These are phyloP conservation scores for Acipenser ruthenus DNA, from an alignment of 2,797 vertebrate genomes.

Conservation along the genomic window DNA sequence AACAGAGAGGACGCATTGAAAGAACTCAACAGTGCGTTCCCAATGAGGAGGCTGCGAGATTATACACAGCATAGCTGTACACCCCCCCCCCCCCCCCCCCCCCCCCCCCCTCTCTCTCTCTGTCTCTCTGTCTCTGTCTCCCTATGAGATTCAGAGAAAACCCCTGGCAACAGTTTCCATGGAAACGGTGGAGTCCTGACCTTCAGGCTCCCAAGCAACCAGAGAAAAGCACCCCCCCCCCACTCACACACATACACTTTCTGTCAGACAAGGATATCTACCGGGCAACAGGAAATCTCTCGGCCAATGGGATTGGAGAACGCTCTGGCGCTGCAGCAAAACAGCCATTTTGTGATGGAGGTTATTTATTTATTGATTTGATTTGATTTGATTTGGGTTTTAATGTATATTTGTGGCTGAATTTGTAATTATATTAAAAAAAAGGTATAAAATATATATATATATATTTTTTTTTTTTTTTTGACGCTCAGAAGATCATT, in stretches of 20 bases:
- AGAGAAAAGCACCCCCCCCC: constrained; percentile 39
- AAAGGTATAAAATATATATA: too few species aligned
- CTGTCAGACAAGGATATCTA: constrained; percentile 52
- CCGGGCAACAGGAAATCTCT: constrained; percentile 37
- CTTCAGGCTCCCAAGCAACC: constrained; percentile 18
- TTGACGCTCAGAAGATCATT: too few species aligned
- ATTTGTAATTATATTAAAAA: too few species aligned
- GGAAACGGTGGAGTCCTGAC: constrained; percentile 32
- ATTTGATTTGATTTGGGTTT: not conserved
- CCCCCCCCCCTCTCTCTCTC: not conserved
- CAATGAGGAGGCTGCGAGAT: not conserved
- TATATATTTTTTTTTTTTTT: too few species aligned
- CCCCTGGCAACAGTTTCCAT: constrained; percentile 40
- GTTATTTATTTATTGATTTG: not conserved
- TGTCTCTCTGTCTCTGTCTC: constrained; percentile 12
- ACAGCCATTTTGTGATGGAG: not conserved
- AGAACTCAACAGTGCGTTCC: not conserved
- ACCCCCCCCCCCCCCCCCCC: not conserved
- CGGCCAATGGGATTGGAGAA: constrained; percentile 20
- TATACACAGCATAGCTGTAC: too few species aligned
- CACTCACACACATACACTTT: too few species aligned
- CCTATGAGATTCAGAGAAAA: constrained; percentile 28
- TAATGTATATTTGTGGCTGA: too few species aligned
- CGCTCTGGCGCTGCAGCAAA: constrained; percentile 34
- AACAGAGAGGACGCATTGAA: not conserved